Percentiles rank a stretch among this genome's conserved stretches.
Conservation (phyloP, 1,140 invertebrate genomes). For the Lethrus apterus region DNA sequence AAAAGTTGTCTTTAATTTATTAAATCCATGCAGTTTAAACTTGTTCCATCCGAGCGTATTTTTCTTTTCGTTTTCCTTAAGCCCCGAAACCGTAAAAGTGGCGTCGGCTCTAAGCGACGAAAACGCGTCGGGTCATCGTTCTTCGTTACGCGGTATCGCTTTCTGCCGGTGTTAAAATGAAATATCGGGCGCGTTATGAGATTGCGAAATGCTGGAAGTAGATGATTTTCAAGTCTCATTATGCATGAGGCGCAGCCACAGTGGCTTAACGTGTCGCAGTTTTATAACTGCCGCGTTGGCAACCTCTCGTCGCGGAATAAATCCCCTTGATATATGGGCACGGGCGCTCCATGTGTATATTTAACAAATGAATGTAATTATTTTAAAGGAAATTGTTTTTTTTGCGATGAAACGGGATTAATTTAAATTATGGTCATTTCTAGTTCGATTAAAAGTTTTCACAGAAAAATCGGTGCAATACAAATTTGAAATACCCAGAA, state of each 20-base stretch:
- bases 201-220: constrained; percentile 10
- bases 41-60: too few relatives aligned
- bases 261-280: constrained; percentile 17
- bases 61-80: too few relatives aligned
- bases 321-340: constrained; percentile 15
- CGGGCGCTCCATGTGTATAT: too few relatives aligned
- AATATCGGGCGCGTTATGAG: constrained; percentile 15
- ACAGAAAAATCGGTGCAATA: too few relatives aligned
- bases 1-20: too few relatives aligned
- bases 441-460: too few relatives aligned
- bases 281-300: constrained; percentile 18
- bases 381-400: too few relatives aligned
- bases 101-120: neutral
- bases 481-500: too few relatives aligned
- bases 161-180: constrained; percentile 13
- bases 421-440: too few relatives aligned
- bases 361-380: too few relatives aligned
- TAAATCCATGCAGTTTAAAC: too few relatives aligned
- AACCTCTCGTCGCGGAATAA: constrained; percentile 9
- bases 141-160: constrained; percentile 10
- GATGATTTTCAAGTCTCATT: constrained; percentile 19
- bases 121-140: constrained; percentile 1
- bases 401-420: too few relatives aligned
- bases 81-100: neutral
- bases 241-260: constrained; percentile 10